Conservation (phyloP, 2,113 vertebrate species). For the Perognathus longimembris region DNA sequence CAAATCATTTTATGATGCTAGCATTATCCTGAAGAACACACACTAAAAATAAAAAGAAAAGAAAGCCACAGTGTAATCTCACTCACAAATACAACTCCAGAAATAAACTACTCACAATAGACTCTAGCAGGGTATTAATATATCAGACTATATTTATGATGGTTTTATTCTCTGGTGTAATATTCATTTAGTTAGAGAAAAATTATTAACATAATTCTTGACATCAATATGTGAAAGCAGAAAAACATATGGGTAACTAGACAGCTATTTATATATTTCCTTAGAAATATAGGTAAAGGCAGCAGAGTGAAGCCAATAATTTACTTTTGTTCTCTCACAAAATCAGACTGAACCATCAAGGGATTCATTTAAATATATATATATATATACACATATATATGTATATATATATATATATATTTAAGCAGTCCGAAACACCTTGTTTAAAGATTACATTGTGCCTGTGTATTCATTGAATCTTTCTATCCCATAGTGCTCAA, state of each 20-base stretch:
- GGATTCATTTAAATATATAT: neutral
- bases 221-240: neutral
- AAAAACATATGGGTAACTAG: neutral
- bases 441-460: neutral
- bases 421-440: neutral
- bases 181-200: conserved; percentile 44
- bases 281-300: neutral
- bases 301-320: neutral
- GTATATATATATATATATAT: no score
- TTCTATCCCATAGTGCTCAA: neutral
- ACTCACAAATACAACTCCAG: conserved; percentile 48
- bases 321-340: conserved; percentile 16
- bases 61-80: conserved; percentile 13
- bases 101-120: conserved; percentile 45
- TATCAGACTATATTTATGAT: neutral
- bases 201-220: conserved; percentile 47
- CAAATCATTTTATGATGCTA: conserved; percentile 62
- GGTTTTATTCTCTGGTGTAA: neutral
- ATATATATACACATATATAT: no score
- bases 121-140: neutral
- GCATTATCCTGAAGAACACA: conserved; percentile 49
- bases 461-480: neutral
- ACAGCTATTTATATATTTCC: neutral
- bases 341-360: neutral
- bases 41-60: conserved; percentile 34